Conservation (phyloP, 2,797 vertebrate genomes). For the Ciconia nigra region DNA sequence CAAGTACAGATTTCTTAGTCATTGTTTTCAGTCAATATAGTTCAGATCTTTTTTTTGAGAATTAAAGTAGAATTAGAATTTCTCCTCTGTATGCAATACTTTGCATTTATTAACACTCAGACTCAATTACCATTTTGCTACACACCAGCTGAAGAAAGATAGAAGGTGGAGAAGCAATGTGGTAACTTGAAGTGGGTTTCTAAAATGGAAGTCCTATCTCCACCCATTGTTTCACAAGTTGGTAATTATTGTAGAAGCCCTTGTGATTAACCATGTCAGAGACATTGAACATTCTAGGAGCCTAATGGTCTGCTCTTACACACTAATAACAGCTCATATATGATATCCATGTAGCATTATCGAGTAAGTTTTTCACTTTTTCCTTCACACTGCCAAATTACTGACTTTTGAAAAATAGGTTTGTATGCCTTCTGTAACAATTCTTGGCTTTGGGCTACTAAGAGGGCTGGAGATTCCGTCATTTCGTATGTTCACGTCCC, state of each 20-base stretch:
- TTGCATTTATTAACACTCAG: not conserved
- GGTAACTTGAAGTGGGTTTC: not conserved
- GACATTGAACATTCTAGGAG: not conserved
- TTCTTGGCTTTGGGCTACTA: not conserved
- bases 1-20: not conserved
- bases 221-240: slow-evolving; percentile 36
- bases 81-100: not conserved
- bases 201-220: not conserved
- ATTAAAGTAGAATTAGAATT: not conserved
- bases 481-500: not conserved
- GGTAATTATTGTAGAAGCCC: not conserved
- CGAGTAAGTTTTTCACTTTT: not conserved
- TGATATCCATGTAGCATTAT: not conserved
- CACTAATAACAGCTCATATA: not conserved
- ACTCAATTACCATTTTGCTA: not conserved
- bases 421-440: not conserved
- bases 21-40: not conserved
- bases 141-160: not conserved
- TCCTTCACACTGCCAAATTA: not conserved
- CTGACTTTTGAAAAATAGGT: not conserved
- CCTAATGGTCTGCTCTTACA: not conserved
- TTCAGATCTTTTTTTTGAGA: not conserved
- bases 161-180: not conserved
- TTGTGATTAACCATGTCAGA: not conserved
- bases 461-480: not conserved